Percentiles rank a stretch among this genome's conserved stretches.
phyloP scores from a whole-genome alignment of 2,888 invertebrate species.

The Mythimna vitellina region DNA sequence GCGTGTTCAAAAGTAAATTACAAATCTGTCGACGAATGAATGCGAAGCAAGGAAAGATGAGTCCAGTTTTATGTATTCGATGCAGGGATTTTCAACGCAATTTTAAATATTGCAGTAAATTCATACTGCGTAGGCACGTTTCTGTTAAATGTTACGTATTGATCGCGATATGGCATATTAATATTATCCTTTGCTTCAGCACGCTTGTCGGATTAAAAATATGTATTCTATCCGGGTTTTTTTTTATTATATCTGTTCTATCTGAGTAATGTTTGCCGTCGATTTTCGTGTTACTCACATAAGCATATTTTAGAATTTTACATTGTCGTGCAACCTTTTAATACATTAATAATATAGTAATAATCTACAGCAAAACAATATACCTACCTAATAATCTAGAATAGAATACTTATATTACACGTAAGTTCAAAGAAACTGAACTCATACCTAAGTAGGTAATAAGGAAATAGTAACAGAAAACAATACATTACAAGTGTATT shows the following conservation, averaged over 20 bases:
- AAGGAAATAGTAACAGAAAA: too few relatives aligned
- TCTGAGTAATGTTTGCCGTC: background rate
- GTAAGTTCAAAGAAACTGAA: too few relatives aligned
- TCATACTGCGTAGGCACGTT: slow-evolving; percentile 22
- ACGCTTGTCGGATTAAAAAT: too few relatives aligned
- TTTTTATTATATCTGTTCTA: too few relatives aligned
- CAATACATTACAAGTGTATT: too few relatives aligned
- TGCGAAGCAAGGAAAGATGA: slow-evolving; percentile 12
- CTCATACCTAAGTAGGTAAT: too few relatives aligned
- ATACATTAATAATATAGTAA: too few relatives aligned
- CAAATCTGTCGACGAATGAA: slow-evolving; percentile 22
- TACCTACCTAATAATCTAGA: too few relatives aligned
- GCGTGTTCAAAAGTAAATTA: background rate
- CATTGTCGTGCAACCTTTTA: background rate
- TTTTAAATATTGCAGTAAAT: slow-evolving; percentile 27
- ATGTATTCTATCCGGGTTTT: too few relatives aligned
- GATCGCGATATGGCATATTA: slow-evolving; percentile 30
- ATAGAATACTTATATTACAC: too few relatives aligned
- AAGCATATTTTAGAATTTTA: background rate
- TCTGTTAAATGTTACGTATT: slow-evolving; percentile 31
- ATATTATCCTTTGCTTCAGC: slow-evolving; percentile 19
- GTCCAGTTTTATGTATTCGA: slow-evolving; percentile 29
- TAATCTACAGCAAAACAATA: too few relatives aligned
- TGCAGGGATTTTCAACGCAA: slow-evolving; percentile 43
- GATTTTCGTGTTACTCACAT: background rate